Percentiles rank a stretch among this genome's conserved stretches.
Conservation (phyloP, 2,888 invertebrate genomes). For the Leucozona laternaria region DNA sequence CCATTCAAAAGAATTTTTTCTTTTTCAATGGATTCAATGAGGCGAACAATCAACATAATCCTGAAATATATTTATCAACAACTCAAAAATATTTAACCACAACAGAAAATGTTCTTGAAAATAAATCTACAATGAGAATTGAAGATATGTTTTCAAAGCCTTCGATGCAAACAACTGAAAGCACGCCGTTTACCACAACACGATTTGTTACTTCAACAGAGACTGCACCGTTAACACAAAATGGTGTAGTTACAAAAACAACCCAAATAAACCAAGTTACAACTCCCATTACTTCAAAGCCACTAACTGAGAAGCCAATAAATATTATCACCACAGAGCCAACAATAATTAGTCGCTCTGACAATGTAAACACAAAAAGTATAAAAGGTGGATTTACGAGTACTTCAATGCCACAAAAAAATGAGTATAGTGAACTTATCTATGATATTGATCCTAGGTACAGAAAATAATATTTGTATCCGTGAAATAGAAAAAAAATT, state of each 20-base stretch:
- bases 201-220: too few relatives aligned
- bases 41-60: neutral
- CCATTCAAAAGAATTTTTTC: constrained; percentile 7
- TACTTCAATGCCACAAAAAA: constrained; percentile 13
- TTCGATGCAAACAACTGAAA: neutral
- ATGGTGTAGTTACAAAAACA: neutral
- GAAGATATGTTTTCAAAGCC: neutral
- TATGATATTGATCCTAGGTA: constrained; percentile 52
- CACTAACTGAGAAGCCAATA: neutral
- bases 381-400: constrained; percentile 2
- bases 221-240: neutral
- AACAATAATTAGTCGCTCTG: neutral
- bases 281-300: neutral
- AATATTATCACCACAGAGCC: neutral
- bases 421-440: constrained; percentile 48
- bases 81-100: neutral
- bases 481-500: neutral
- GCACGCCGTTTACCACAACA: too few relatives aligned
- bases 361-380: neutral
- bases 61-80: neutral
- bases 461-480: neutral
- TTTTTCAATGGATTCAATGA: constrained; percentile 1
- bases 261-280: neutral
- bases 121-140: neutral
- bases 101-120: neutral